phyloP scores from a whole-genome alignment of 2,113 vertebrate genomes.

The Leptosomus discolor region DNA sequence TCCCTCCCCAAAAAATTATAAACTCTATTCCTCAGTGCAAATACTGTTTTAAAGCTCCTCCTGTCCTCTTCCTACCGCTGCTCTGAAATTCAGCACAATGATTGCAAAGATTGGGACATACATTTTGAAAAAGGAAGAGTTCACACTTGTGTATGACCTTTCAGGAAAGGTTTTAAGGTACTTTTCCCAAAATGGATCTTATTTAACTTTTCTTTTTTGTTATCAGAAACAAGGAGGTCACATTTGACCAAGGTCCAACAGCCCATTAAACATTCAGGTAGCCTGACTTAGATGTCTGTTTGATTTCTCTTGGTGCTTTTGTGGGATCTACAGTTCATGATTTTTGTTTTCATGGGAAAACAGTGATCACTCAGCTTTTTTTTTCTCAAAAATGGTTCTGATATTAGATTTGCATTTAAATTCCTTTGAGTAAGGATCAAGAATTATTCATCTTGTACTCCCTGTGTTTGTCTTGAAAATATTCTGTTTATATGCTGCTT shows the following conservation, averaged over 20 bases:
- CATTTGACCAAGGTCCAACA: not conserved
- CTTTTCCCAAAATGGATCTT: not conserved
- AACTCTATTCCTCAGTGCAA: not conserved
- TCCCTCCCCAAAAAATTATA: not conserved
- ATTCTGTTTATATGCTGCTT: not conserved
- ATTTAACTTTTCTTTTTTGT: not conserved
- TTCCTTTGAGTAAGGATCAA: not conserved
- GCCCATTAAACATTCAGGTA: not conserved
- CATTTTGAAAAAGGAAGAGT: not conserved
- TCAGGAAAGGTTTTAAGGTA: not conserved
- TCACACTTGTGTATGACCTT: not conserved
- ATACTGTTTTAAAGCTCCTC: not conserved
- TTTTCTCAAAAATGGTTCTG: not conserved
- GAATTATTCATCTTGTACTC: not conserved
- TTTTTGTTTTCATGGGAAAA: not conserved
- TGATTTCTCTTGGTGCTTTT: not conserved
- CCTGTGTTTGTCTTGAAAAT: not conserved
- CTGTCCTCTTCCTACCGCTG: not conserved
- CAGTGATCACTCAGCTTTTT: not conserved
- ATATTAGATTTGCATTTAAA: not conserved
- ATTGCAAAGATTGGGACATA: not conserved
- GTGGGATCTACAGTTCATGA: not conserved
- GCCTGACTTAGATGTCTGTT: not conserved
- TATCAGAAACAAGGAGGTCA: not conserved
- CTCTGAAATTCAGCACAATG: not conserved